Percentiles rank a stretch among this genome's conserved stretches.
Evolutionary conservation across 2,113 vertebrate genomes (phyloP).

Genomic region (Capricornis sumatraensis): DNA sequence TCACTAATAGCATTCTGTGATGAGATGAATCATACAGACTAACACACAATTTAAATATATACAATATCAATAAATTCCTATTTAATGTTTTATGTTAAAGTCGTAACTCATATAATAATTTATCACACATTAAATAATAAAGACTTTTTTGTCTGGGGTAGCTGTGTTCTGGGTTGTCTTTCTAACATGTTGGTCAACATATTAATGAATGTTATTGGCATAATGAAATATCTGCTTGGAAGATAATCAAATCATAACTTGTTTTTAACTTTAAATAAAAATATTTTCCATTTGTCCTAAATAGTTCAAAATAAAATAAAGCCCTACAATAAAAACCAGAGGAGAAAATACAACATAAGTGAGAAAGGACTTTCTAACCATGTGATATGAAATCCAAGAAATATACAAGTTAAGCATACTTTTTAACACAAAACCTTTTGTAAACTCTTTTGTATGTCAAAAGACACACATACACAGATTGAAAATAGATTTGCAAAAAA

Average conservation of each 20-base stretch:
- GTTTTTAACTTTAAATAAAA: neutral
- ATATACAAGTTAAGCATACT: neutral
- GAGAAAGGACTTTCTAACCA: neutral
- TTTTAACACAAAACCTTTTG: neutral
- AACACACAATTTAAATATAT: neutral
- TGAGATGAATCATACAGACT: neutral
- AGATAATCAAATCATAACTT: neutral
- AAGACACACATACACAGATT: neutral
- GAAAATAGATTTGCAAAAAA: neutral
- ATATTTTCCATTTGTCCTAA: neutral
- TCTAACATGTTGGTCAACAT: neutral
- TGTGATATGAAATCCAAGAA: neutral
- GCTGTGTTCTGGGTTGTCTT: neutral
- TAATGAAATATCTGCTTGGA: neutral
- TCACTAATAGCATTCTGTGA: neutral
- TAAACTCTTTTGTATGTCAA: neutral
- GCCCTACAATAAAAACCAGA: neutral
- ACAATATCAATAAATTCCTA: neutral
- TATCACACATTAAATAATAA: neutral
- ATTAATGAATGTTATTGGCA: neutral
- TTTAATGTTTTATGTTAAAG: neutral
- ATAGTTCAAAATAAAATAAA: neutral
- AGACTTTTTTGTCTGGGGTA: neutral
- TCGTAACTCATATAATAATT: neutral
- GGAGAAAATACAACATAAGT: neutral